Evolutionary conservation across 2,888 invertebrate species (phyloP).

Genomic region (Idaea biselata): DNA sequence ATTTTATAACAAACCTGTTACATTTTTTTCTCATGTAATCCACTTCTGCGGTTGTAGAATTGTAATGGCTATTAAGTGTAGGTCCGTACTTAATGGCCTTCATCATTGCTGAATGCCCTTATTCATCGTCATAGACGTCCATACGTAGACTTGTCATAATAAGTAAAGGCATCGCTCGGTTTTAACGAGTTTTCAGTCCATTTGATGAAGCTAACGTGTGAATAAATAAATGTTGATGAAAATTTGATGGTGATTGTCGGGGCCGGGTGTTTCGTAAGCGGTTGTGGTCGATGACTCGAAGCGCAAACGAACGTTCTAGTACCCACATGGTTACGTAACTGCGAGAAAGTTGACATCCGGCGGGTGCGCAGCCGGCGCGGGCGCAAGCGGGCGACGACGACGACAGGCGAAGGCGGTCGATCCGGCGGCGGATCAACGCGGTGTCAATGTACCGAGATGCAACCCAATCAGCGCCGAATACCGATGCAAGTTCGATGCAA

Average conservation of each 20-base stretch:
- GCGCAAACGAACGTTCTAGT: constrained; percentile 78
- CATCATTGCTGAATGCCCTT: not conserved
- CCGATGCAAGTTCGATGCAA: constrained; percentile 21
- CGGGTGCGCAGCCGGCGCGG: constrained; percentile 21
- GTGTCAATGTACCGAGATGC: constrained; percentile 49
- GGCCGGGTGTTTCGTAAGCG: constrained; percentile 70
- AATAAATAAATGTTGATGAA: constrained; percentile 15
- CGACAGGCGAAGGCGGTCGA: constrained; percentile 28
- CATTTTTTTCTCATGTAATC: not conserved
- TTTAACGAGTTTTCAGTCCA: not conserved
- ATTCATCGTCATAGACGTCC: not conserved
- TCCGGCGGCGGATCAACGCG: constrained; percentile 42
- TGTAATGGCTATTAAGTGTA: not conserved
- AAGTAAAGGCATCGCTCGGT: not conserved
- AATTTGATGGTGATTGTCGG: constrained; percentile 44
- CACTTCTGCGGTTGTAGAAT: not conserved
- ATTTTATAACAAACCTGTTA: constrained; percentile 14
- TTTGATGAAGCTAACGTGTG: not conserved
- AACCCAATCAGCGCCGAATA: constrained; percentile 39
- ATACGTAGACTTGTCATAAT: not conserved
- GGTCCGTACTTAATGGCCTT: not conserved
- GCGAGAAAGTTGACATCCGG: constrained; percentile 79
- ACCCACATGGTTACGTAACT: constrained; percentile 71
- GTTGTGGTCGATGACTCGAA: constrained; percentile 79
- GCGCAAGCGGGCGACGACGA: constrained; percentile 3